Base-by-base conservation (phyloP, 2,113 vertebrate species). In the Onychorhynchus coronatus region DNA sequence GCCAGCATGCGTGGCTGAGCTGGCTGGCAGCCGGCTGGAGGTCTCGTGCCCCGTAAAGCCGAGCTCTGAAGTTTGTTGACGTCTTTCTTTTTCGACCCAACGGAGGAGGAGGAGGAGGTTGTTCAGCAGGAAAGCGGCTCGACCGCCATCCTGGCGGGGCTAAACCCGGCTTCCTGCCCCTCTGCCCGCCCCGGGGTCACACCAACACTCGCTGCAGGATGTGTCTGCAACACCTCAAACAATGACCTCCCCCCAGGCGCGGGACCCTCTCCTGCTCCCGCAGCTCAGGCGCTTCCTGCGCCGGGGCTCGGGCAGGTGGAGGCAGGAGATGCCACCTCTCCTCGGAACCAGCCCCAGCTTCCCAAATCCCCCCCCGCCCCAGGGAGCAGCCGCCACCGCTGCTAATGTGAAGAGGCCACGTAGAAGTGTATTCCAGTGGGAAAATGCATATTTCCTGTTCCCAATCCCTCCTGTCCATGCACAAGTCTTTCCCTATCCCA, bases 71-170 rank as follows among this genome's bases (percentile, higher is more conserved):
- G 50, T 50, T 86, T 44, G 39, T 73, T 91, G 81, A 49, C 35
- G 62, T 77, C 47, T 53, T 65, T 55, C 14, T 50, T 42, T 42
- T n/a, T 55, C 72, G 16, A 58, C 8, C 88, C 49, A 56, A 23
- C 35, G 31, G 84, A 35, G 85, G 49, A 50, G 49, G 83, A 35
- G 92, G 79, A 50, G 49, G 83, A 35, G 92, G 79, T 23, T 15
- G 63, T n/a, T 76, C 55, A 18, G 93, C 89, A 95, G 89, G 91
- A 94, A 96, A 42, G 87, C 50, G 5, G 68, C 93, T 94, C 76
- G 1, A 47, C 62, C 78, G 18, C 50, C 86, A 61, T 79, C 79
- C 89, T 90, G 7, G 1, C n/a, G 4, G 10, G 47, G 73, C 74
- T 65, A 0, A 49, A 6, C 35, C 8, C 5, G 0, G 76, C 80